These are phyloP conservation scores for Eurypyga helias DNA, from an alignment of 2,113 vertebrate genomes.

Conservation along the genomic window DNA sequence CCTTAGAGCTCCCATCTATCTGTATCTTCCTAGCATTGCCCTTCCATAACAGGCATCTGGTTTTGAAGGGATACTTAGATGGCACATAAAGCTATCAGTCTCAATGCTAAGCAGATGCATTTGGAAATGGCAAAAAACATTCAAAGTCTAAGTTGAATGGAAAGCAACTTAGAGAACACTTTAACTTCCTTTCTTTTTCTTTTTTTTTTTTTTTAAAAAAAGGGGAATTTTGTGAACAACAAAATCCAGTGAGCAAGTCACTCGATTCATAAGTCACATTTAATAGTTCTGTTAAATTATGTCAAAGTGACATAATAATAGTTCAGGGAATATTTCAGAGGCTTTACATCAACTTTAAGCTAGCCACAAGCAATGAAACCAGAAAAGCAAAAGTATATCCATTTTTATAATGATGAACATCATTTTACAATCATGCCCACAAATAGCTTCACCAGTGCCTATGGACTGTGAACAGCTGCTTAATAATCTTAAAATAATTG, in stretches of 20 bases:
- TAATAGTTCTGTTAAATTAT: neutral
- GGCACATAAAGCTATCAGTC: neutral
- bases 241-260: neutral
- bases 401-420: neutral
- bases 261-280: fast-evolving
- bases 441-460: neutral
- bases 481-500: neutral
- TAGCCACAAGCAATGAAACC: neutral
- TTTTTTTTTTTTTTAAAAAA: too few relatives aligned
- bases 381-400: neutral
- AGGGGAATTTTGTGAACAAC: neutral
- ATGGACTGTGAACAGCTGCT: neutral
- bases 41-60: neutral
- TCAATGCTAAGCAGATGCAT: fast-evolving
- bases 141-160: neutral
- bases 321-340: neutral
- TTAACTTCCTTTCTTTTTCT: too few relatives aligned
- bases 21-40: fast-evolving
- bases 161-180: neutral
- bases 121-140: neutral
- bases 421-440: neutral
- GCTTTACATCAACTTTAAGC: neutral
- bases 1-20: neutral
- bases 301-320: neutral
- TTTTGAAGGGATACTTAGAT: neutral